These are phyloP conservation scores for Archocentrus centrarchus DNA, from an alignment of 2,113 vertebrate genomes.

Conservation along the genomic window DNA sequence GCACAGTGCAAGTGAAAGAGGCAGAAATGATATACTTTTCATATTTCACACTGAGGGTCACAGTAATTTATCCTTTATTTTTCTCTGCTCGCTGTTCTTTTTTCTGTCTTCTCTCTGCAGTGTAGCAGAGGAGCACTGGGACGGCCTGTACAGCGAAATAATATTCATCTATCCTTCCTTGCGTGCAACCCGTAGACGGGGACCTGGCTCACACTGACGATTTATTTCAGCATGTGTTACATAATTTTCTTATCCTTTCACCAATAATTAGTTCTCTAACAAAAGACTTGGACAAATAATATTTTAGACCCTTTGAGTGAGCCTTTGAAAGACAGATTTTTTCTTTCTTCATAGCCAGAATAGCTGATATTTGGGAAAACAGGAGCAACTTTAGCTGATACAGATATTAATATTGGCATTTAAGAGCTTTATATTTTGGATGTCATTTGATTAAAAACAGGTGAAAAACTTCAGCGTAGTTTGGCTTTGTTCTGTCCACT, in stretches of 20 bases:
- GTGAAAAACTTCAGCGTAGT: background rate
- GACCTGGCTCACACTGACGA: constrained; percentile 12
- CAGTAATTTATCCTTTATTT: constrained; percentile 15
- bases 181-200: constrained; percentile 8
- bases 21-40: constrained; percentile 12
- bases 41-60: constrained; percentile 30
- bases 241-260: constrained; percentile 17
- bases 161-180: constrained; percentile 27
- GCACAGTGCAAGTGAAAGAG: constrained; percentile 15
- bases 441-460: background rate
- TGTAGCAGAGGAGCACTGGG: constrained; percentile 2
- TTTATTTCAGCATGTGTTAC: constrained; percentile 21
- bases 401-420: background rate
- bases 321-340: background rate
- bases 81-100: background rate
- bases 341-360: background rate
- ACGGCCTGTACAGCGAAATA: constrained; percentile 15
- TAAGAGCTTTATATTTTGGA: background rate
- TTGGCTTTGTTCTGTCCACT: background rate
- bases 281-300: background rate
- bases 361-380: too few relatives aligned
- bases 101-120: constrained; percentile 5
- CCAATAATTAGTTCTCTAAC: background rate
- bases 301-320: constrained; percentile 11
- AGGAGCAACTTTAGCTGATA: background rate